phyloP scores from a whole-genome alignment of 1,140 invertebrate genomes.

The Oedothorax gibbosus region DNA sequence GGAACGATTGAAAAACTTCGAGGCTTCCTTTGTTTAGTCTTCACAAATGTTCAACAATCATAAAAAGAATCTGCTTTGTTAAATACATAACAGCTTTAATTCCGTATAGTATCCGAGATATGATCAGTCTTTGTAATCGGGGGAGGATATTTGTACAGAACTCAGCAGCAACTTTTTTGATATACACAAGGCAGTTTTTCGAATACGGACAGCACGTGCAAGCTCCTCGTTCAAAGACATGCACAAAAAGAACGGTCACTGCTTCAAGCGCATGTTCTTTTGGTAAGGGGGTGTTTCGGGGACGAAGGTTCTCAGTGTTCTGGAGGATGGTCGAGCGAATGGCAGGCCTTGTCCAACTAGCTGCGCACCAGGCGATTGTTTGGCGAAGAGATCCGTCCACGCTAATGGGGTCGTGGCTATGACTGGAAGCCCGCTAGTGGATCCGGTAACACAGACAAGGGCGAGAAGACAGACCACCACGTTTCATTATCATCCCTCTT shows the following conservation, averaged over 20 bases:
- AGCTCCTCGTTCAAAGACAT: constrained; percentile 49
- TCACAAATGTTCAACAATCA: constrained; percentile 49
- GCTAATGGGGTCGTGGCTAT: background rate
- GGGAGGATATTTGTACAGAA: constrained; percentile 42
- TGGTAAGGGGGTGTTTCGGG: background rate
- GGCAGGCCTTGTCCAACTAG: background rate
- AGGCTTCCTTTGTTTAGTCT: background rate
- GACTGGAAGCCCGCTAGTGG: constrained; percentile 40
- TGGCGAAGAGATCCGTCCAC: constrained; percentile 15
- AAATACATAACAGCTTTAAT: constrained; percentile 59
- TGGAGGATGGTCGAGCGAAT: constrained; percentile 4
- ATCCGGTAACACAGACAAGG: constrained; percentile 8
- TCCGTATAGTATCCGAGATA: constrained; percentile 42
- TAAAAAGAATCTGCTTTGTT: constrained; percentile 59
- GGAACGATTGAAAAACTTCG: background rate
- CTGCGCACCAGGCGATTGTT: constrained; percentile 9
- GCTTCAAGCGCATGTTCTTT: constrained; percentile 17
- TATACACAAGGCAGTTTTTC: constrained; percentile 59
- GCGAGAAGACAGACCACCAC: constrained; percentile 6
- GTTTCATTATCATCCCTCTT: constrained; percentile 8
- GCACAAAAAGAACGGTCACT: constrained; percentile 22
- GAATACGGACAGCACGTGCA: constrained; percentile 7
- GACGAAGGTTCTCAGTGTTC: constrained; percentile 15
- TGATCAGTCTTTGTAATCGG: background rate
- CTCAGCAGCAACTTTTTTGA: constrained; percentile 52